A percentile compares a stretch with the other conserved stretches of the same genome.
Conservation (phyloP, 2,113 vertebrate species). For the Eulacestoma nigropectus region DNA sequence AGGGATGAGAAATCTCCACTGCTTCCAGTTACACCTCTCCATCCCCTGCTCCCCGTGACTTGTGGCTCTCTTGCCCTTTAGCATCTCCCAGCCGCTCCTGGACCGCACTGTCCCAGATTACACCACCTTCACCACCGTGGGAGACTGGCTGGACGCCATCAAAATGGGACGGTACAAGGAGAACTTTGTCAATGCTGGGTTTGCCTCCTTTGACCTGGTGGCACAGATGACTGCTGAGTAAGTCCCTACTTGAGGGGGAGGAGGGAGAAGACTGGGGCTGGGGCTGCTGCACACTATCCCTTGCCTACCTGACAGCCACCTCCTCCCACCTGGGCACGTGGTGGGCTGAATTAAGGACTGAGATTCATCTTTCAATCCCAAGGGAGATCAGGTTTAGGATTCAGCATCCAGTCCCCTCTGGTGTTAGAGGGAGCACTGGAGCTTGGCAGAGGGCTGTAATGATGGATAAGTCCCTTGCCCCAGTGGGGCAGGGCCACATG, state of each 20-base stretch:
- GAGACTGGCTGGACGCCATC: constrained; percentile 98
- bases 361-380: neutral
- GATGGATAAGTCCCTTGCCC: neutral
- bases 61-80: constrained; percentile 65
- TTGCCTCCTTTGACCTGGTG: constrained; percentile 96
- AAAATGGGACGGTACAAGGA: constrained; percentile 99
- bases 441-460: neutral
- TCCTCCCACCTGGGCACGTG: rapidly evolving
- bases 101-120: constrained; percentile 97
- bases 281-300: neutral
- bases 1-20: neutral
- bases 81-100: constrained; percentile 93
- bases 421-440: neutral
- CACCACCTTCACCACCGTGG: constrained; percentile 96
- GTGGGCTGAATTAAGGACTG: neutral
- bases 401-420: neutral
- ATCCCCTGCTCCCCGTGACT: constrained; percentile 45
- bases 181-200: constrained; percentile 94
- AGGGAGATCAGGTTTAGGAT: neutral
- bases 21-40: neutral
- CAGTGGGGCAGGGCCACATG: neutral
- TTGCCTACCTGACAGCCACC: neutral
- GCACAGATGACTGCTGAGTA: constrained; percentile 99
- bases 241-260: constrained; percentile 62
- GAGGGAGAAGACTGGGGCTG: neutral